Percentiles rank a stretch among this genome's conserved stretches.
Conservation (phyloP, 2,888 invertebrate species). For the Iselma pallidipennis region DNA sequence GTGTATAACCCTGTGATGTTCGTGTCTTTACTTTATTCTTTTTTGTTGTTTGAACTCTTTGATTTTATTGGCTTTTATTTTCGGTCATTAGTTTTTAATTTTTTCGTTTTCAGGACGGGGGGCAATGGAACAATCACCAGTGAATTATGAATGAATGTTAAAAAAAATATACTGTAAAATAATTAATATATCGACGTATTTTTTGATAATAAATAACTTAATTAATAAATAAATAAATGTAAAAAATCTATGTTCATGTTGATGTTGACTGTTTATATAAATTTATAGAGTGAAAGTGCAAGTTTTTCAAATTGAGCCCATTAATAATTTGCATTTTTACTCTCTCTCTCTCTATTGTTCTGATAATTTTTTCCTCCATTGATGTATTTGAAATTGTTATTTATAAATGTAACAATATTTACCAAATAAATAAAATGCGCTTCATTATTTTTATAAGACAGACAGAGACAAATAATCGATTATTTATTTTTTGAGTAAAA, state of each 20-base stretch:
- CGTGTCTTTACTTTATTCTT: too few relatives aligned
- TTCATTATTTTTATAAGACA: neutral
- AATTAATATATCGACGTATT: neutral
- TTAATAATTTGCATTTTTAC: neutral
- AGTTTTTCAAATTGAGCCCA: neutral
- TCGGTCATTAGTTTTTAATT: constrained; percentile 13
- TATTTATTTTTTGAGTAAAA: too few relatives aligned
- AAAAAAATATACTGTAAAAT: neutral
- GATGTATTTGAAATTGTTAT: neutral
- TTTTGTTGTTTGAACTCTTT: neutral
- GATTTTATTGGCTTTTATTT: neutral
- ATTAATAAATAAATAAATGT: neutral
- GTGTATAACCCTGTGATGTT: neutral
- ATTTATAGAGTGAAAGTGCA: neutral
- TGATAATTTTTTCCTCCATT: neutral
- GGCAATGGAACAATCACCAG: constrained; percentile 29
- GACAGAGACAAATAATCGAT: too few relatives aligned
- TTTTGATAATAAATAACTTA: too few relatives aligned
- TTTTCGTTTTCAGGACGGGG: constrained; percentile 29
- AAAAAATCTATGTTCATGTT: neutral
- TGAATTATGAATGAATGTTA: constrained; percentile 22
- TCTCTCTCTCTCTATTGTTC: too few relatives aligned
- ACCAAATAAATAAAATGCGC: neutral
- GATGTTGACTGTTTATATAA: neutral
- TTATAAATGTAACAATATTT: neutral